phyloP scores from a whole-genome alignment of 2,888 invertebrate species.

The Allacma fusca region DNA sequence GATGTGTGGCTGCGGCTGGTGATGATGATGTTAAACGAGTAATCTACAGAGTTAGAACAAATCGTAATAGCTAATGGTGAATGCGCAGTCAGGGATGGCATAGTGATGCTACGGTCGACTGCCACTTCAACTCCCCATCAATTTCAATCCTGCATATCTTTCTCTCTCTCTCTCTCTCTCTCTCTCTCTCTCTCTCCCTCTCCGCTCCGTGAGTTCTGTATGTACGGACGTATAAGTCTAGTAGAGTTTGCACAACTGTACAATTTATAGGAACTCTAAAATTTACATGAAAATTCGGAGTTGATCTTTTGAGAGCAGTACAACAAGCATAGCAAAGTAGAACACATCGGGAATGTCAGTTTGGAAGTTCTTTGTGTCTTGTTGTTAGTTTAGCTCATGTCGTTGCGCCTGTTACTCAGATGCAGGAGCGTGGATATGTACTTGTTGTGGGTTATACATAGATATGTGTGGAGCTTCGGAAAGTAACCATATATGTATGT shows the following conservation, averaged over 20 bases:
- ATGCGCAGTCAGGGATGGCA: slow-evolving; percentile 39
- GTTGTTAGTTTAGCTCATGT: slow-evolving; percentile 5
- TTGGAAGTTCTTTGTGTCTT: slow-evolving; percentile 7
- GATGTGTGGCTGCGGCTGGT: not conserved
- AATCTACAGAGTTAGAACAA: slow-evolving; percentile 12
- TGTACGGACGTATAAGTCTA: too few relatives aligned
- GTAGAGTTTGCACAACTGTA: not conserved
- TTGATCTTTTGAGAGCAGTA: not conserved
- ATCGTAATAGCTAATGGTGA: slow-evolving; percentile 38
- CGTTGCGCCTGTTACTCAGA: not conserved
- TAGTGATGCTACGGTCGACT: slow-evolving; percentile 48
- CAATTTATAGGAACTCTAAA: not conserved
- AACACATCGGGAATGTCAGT: slow-evolving; percentile 13
- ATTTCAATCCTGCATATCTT: slow-evolving; percentile 39
- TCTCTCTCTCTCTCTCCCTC: not conserved
- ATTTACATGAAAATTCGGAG: slow-evolving; percentile 12
- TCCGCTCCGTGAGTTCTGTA: slow-evolving; percentile 1
- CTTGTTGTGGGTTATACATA: too few relatives aligned
- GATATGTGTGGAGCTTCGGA: too few relatives aligned
- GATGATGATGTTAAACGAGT: slow-evolving; percentile 1
- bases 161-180: slow-evolving; percentile 2
- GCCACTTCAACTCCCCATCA: slow-evolving; percentile 54
- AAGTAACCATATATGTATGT: too few relatives aligned
- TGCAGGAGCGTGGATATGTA: not conserved
- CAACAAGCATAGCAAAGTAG: slow-evolving; percentile 4